Conservation (phyloP, 2,888 invertebrate genomes). For the Oscheius onirici region DNA sequence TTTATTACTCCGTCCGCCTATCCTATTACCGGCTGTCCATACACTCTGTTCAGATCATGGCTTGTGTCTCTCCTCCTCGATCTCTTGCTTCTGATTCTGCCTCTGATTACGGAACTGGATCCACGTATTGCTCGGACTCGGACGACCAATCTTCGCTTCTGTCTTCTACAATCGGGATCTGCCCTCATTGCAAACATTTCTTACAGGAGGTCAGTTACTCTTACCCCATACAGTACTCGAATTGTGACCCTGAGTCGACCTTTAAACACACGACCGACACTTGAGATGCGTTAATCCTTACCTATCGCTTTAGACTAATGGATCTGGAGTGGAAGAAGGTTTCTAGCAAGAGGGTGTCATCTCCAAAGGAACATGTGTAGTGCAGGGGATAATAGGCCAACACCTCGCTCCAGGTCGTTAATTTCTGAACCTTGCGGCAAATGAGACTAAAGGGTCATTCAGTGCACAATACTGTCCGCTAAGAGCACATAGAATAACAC, state of each 20-base stretch:
- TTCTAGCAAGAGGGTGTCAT: slow-evolving; percentile 12
- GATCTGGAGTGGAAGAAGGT: not conserved
- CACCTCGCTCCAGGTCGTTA: too few relatives aligned
- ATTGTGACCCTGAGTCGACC: slow-evolving; percentile 24
- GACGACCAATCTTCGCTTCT: slow-evolving; percentile 6
- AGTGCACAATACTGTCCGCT: not conserved
- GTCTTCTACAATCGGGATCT: slow-evolving; percentile 35
- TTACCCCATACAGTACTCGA: not conserved
- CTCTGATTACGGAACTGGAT: slow-evolving; percentile 26
- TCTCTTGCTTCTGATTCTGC: slow-evolving; percentile 15
- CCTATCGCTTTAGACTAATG: slow-evolving; percentile 26
- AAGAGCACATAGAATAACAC: slow-evolving; percentile 1
- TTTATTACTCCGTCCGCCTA: not conserved
- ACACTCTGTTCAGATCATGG: not conserved
- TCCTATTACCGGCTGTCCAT: not conserved
- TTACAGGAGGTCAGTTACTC: slow-evolving; percentile 42
- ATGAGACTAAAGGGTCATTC: too few relatives aligned
- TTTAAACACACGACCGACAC: slow-evolving; percentile 27
- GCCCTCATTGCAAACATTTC: slow-evolving; percentile 41
- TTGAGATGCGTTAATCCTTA: slow-evolving; percentile 25
- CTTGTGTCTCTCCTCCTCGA: not conserved
- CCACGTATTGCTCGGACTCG: not conserved
- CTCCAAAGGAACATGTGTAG: not conserved
- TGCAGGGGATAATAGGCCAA: too few relatives aligned
- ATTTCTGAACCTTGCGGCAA: too few relatives aligned